phyloP scores from a whole-genome alignment of 2,797 vertebrate genomes.

The Aeoliscus strigatus region DNA sequence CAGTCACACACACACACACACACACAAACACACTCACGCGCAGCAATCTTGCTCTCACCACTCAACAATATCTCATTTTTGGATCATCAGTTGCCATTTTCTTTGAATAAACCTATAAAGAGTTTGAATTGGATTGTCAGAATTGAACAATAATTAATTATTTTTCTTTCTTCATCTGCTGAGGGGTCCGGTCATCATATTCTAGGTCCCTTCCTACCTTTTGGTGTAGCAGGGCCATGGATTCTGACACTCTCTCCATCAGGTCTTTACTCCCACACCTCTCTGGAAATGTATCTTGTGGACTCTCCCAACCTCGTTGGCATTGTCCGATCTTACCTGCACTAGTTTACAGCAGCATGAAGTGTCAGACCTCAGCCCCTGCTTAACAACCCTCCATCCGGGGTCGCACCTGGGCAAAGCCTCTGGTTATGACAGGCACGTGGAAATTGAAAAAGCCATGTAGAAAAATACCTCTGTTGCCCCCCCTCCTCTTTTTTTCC shows the following conservation, averaged over 20 bases:
- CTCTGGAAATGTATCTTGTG: conserved; percentile 1
- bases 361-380: conserved; percentile 43
- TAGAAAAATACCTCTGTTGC: conserved; percentile 55
- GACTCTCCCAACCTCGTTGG: conserved; percentile 2
- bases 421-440: conserved; percentile 56
- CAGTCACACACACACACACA: conserved; percentile 3
- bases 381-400: conserved; percentile 46
- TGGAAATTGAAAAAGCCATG: conserved; percentile 64
- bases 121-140: conserved; percentile 39
- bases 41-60: conserved; percentile 9
- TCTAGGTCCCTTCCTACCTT: too few relatives aligned
- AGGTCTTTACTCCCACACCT: too few relatives aligned
- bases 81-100: conserved; percentile 44
- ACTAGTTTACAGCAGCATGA: conserved; percentile 18
- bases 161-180: conserved; percentile 26
- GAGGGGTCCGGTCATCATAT: conserved; percentile 32
- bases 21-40: conserved; percentile 7
- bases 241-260: too few relatives aligned
- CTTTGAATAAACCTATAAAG: conserved; percentile 27
- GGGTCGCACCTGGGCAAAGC: conserved; percentile 32
- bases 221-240: too few relatives aligned
- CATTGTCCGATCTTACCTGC: conserved; percentile 8
- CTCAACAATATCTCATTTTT: conserved; percentile 41
- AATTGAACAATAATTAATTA: conserved; percentile 36
- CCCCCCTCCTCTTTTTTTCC: conserved; percentile 12